phyloP scores from a whole-genome alignment of 2,797 vertebrate genomes.

The Bovichtus variegatus region DNA sequence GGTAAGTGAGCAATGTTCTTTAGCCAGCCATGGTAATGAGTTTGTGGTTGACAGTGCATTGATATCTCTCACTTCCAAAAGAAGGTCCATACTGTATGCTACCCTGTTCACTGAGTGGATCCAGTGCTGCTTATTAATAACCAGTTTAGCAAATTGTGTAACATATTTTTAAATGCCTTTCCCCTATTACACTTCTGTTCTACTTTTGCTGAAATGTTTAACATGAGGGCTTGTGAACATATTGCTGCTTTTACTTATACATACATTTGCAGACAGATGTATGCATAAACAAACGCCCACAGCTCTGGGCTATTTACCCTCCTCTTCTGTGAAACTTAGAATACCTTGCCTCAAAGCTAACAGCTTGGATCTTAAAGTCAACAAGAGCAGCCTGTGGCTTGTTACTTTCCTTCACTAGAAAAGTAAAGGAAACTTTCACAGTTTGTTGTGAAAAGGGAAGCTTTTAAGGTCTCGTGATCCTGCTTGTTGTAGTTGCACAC shows the following conservation, averaged over 20 bases:
- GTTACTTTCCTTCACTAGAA: not conserved
- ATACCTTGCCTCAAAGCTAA: conserved; percentile 16
- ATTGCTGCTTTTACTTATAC: not conserved
- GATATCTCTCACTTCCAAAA: not conserved
- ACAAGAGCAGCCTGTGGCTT: not conserved
- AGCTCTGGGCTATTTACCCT: conserved; percentile 36
- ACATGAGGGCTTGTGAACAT: not conserved
- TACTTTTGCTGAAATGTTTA: not conserved
- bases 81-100: not conserved
- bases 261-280: not conserved
- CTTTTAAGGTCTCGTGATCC: not conserved
- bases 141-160: not conserved
- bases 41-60: not conserved
- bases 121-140: not conserved
- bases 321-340: conserved; percentile 7
- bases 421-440: not conserved
- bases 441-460: not conserved
- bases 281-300: conserved; percentile 7
- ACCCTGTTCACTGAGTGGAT: not conserved
- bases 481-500: not conserved
- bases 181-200: not conserved
- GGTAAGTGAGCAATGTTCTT: conserved; percentile 87
- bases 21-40: not conserved
- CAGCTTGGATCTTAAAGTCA: not conserved
- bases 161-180: not conserved